Base-by-base conservation (phyloP, 2,797 vertebrate species). In the Fratercula arctica region DNA sequence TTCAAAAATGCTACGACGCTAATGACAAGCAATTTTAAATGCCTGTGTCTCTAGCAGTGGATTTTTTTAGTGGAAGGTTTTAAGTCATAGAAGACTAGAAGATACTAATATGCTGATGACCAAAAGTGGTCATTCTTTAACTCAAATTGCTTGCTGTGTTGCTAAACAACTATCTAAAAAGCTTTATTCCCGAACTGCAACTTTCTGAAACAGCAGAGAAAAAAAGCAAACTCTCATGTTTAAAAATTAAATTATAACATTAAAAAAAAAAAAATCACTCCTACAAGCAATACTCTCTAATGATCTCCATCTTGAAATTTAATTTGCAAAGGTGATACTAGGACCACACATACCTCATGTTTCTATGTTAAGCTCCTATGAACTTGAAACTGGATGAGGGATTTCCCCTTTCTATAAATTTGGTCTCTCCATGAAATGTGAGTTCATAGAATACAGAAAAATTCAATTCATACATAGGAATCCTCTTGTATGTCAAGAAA, bases 401-500 rank as follows among this genome's bases (percentile, higher is more conserved):
- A 82, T 96, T 97, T 94, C 90, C 25, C 35, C 23, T 56, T 29
- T 59, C 67, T 88, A 73, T 88, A 89, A 91, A 91, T 83, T 79
- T 89, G 53, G 45, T 75, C 13, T 69, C 24, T 89, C 10, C 16
- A 17, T 95, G 82, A 97, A 94, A 93, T 89, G 66, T 89, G 77
- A 93, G 84, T 91, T 86, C 70, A 93, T 10, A 89, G 74, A 95
- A 89, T 56, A 94, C 70, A 59, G 54, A 87, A 93, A 92, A 93
- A 85, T 85, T 84, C 15, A 69, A 64, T 89, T 95, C 31, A 64
- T 93, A 37, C 28, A 10, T 51, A 92, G 93, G 76, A 89, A 81
- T 95, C 54, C 45, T 86, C 37, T 50, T 60, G 17, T 89, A 85
- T 60, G 37, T 63, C 57, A 87, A 92, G 33, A 59, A 90, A 87